Evolutionary conservation across 2,797 vertebrate genomes (phyloP), one percentile per base, ranked within the genome.

Genomic region (Phrynocephalus forsythii): DNA sequence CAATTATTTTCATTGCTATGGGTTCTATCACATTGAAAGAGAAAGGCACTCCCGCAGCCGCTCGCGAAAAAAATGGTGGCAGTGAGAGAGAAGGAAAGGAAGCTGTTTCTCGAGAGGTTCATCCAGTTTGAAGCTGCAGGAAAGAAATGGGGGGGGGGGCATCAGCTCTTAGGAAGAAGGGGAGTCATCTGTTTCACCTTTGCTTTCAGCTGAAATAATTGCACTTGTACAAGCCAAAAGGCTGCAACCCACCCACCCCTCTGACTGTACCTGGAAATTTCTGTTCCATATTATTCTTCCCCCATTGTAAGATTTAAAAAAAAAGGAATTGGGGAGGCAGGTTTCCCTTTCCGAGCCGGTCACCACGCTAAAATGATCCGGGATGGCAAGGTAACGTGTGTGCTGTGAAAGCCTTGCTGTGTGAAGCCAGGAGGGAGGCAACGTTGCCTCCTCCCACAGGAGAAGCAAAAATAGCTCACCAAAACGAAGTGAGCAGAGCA

Each of bases 21-120:
- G 92, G 88, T 91, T 95, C 90, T 89, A 93, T 89, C 93, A 67
- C 89, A 92, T 94, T 95, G 95, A 95, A 95, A 95, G 95, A 93
- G 94, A 94, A 91, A 91, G 92, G 48, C 93, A 92, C 86, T 79
- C 88, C 88, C 84, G 83, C 13, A 38, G 38, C 38, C 4, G 38
- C 13, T 5, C 9, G 18, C 20, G 4, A 3, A 38, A 38, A 38
- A 38, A 38, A 38, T 38, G 38, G 72, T 67, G 5, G 67, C 68
- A 86, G 24, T 20, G 60, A 24, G 26, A 15, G 87, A 91, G 92
- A 4, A 1, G 28, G 26, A 91, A 9, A 10, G 16, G 52, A n/a
- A 22, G 44, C 86, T n/a, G 67, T 68, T 10, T 79, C 63, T 87
- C 50, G 38, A 78, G 44, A 50, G 82, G 60, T 84, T n/a, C 60